phyloP scores from a whole-genome alignment of 2,113 vertebrate species.

The Istiophorus platypterus region DNA sequence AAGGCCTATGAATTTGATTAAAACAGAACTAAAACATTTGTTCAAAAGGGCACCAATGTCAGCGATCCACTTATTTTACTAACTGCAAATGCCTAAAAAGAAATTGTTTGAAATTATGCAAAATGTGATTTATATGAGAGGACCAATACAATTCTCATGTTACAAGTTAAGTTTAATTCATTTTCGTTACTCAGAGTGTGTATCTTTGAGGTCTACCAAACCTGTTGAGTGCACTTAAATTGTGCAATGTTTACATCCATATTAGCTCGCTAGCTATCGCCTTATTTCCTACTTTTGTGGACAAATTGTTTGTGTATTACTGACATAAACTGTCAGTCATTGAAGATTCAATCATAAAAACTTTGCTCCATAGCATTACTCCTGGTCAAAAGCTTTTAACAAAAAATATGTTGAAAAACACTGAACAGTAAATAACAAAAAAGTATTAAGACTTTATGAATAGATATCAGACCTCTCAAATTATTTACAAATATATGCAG shows the following conservation, averaged over 20 bases:
- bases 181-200: not conserved
- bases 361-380: not conserved
- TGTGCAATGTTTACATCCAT: not conserved
- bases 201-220: not conserved
- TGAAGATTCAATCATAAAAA: not conserved
- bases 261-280: not conserved
- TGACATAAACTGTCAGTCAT: not conserved
- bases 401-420: not conserved
- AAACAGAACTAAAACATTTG: not conserved
- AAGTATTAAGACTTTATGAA: no score
- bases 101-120: not conserved
- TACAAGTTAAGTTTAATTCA: not conserved
- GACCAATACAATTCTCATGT: not conserved
- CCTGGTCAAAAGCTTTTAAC: not conserved
- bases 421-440: not conserved
- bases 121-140: not conserved
- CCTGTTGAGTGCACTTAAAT: not conserved
- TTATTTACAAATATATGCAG: not conserved
- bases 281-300: not conserved
- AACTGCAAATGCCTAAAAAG: not conserved
- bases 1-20: not conserved
- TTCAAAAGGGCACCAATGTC: not conserved
- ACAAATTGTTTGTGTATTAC: not conserved
- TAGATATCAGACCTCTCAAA: not conserved
- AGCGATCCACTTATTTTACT: not conserved